These are phyloP conservation scores for Epsilonema sp. DNA, from an alignment of 2,888 invertebrate genomes.

Conservation along the genomic window DNA sequence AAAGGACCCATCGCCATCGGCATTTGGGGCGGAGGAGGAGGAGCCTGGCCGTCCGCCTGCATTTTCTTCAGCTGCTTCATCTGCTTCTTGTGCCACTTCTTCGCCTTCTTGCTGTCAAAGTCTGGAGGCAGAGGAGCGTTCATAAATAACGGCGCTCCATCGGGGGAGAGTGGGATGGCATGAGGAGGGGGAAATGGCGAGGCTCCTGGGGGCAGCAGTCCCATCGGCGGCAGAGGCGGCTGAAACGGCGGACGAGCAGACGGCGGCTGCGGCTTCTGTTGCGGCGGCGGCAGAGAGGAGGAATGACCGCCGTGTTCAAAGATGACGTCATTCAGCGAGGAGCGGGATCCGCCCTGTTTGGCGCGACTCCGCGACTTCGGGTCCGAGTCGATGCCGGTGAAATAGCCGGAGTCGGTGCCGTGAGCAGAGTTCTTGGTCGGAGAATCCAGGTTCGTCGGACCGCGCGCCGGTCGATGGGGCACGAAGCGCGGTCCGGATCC, in stretches of 20 bases:
- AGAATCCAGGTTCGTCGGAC: background rate
- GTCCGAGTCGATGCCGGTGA: constrained; percentile 2
- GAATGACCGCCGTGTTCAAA: background rate
- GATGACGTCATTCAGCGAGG: background rate
- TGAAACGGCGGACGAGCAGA: background rate
- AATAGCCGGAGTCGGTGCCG: background rate
- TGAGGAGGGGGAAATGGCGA: background rate
- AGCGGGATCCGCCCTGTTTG: background rate
- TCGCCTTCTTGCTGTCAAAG: constrained; percentile 1
- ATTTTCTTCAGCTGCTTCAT: background rate
- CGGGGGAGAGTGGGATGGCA: background rate
- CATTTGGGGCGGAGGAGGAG: background rate
- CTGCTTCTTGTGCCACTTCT: constrained; percentile 1
- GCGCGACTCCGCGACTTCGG: background rate
- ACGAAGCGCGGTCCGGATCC: background rate
- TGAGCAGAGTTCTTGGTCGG: background rate
- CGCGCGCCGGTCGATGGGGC: background rate
- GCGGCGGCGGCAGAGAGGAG: background rate
- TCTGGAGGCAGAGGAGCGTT: constrained; percentile 1
- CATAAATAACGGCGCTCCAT: background rate
- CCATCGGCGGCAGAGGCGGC: background rate
- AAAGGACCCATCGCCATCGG: background rate
- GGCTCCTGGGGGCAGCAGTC: background rate
- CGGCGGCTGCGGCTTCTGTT: background rate
- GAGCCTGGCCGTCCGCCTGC: background rate